phyloP scores from a whole-genome alignment of 1,140 invertebrate species.

The Protaetia brevitarsis region DNA sequence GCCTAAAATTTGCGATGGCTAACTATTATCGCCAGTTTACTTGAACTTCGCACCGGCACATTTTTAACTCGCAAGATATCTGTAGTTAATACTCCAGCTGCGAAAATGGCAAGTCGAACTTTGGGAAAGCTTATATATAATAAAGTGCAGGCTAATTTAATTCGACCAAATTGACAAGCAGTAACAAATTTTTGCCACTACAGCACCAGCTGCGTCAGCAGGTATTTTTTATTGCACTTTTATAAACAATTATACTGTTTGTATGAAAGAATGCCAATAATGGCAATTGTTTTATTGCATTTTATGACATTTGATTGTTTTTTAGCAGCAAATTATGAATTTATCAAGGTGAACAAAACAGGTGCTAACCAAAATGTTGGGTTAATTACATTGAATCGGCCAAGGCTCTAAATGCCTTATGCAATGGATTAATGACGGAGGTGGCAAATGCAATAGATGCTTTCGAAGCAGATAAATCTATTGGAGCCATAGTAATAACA shows the following conservation, averaged over 20 bases:
- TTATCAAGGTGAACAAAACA: constrained; percentile 76
- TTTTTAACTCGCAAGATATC: neutral
- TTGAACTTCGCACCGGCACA: neutral
- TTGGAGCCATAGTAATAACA: constrained; percentile 91
- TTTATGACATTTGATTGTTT: neutral
- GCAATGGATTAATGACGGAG: constrained; percentile 85
- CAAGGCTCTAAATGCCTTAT: constrained; percentile 92
- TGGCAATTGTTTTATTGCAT: no score
- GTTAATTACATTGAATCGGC: constrained; percentile 88
- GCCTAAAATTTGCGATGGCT: neutral
- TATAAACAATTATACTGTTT: neutral
- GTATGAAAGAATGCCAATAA: no score
- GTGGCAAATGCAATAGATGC: constrained; percentile 68
- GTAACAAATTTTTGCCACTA: neutral
- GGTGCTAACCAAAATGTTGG: constrained; percentile 89
- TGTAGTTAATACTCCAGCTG: neutral
- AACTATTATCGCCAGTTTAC: neutral
- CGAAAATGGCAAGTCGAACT: constrained; percentile 22
- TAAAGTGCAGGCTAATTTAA: constrained; percentile 24
- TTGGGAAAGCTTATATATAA: constrained; percentile 20
- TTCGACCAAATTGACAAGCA: constrained; percentile 6
- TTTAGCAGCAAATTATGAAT: constrained; percentile 54
- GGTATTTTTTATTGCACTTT: neutral
- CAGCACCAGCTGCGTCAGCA: neutral
- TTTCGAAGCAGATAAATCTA: constrained; percentile 71